Conservation (phyloP, 2,113 vertebrate genomes). For the Percopsis transmontana region DNA sequence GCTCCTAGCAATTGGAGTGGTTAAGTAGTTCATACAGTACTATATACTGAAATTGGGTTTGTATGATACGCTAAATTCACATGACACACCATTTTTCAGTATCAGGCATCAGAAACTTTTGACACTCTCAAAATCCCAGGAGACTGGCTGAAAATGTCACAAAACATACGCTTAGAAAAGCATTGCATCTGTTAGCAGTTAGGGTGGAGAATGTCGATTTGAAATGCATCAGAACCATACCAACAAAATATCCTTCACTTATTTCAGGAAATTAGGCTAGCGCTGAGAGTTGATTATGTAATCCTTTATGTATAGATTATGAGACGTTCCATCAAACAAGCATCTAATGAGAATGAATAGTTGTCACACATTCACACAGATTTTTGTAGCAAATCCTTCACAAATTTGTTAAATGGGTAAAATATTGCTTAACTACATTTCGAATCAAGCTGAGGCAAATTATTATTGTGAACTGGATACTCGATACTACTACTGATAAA, state of each 20-base stretch:
- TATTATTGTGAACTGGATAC: neutral
- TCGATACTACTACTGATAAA: neutral
- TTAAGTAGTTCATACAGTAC: no score
- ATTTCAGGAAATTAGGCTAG: conserved; percentile 7
- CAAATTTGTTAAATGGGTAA: no score
- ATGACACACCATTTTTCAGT: no score
- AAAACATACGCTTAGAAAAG: neutral
- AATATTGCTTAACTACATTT: no score
- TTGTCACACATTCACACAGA: neutral
- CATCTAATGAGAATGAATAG: neutral
- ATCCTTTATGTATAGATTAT: conserved; percentile 21
- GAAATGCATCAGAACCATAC: conserved; percentile 4
- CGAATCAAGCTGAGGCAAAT: neutral
- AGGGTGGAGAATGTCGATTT: conserved; percentile 5
- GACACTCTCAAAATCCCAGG: neutral
- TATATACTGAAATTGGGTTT: no score
- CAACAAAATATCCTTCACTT: neutral
- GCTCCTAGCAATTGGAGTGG: no score
- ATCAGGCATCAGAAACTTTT: no score
- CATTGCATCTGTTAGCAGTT: neutral
- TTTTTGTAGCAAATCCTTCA: no score
- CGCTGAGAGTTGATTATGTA: conserved; percentile 1
- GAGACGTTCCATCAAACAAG: conserved; percentile 6
- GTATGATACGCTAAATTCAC: no score
- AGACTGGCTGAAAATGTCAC: neutral